phyloP scores from a whole-genome alignment of 2,797 vertebrate species.

The Zalophus californianus region DNA sequence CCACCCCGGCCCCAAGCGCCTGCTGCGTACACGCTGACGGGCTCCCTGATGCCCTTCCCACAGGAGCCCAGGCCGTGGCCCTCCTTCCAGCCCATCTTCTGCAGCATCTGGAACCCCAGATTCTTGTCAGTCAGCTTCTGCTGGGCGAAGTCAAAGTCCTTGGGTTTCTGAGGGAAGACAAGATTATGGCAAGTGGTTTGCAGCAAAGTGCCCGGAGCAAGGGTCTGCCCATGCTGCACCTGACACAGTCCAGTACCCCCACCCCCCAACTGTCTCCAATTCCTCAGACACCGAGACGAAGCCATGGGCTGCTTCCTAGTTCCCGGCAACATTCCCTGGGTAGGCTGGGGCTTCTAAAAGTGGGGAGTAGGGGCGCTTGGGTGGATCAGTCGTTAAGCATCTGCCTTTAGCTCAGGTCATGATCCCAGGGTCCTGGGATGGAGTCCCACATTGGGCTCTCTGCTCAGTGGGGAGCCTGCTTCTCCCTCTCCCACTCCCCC shows the following conservation, averaged over 20 bases:
- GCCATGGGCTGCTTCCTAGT: not conserved
- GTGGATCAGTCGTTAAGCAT: too few species aligned
- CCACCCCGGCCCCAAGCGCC: not conserved
- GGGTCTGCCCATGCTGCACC: not conserved
- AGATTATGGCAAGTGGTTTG: not conserved
- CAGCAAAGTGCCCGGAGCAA: not conserved
- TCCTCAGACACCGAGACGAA: not conserved
- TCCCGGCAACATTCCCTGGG: not conserved
- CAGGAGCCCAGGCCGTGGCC: constrained; percentile 88
- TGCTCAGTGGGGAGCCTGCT: too few species aligned
- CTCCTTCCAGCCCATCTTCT: constrained; percentile 91
- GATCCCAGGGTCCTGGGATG: too few species aligned
- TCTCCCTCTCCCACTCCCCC: too few species aligned
- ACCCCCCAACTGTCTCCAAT: not conserved
- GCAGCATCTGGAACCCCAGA: constrained; percentile 91
- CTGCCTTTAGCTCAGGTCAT: too few species aligned
- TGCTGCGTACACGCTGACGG: constrained; percentile 88
- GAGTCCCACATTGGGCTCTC: too few species aligned
- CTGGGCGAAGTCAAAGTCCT: constrained; percentile 87
- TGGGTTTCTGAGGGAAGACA: constrained; percentile 84
- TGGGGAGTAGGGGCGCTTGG: not conserved
- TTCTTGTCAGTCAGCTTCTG: constrained; percentile 89
- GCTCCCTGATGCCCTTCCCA: constrained; percentile 88
- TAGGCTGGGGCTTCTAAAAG: not conserved
- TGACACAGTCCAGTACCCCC: not conserved